phyloP scores from a whole-genome alignment of 2,888 invertebrate species.

The Chymomyza caudatula region DNA sequence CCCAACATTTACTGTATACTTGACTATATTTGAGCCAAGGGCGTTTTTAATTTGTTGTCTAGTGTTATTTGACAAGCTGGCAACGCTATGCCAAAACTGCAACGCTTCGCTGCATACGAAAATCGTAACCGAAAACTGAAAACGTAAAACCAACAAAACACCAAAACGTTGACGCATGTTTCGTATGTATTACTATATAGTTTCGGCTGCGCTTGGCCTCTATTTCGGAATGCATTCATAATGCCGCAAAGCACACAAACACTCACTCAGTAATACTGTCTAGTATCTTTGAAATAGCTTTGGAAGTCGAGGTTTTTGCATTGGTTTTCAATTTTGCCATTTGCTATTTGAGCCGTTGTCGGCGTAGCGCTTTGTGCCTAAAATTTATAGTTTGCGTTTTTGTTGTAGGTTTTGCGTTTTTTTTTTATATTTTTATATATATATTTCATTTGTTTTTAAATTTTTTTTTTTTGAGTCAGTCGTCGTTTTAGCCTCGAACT shows the following conservation, averaged over 20 bases:
- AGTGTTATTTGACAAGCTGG: conserved; percentile 48
- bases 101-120: conserved; percentile 68
- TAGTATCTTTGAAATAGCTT: conserved; percentile 11
- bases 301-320: conserved; percentile 66
- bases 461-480: conserved; percentile 16
- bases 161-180: conserved; percentile 27
- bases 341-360: conserved; percentile 57
- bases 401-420: conserved; percentile 6
- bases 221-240: conserved; percentile 72
- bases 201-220: conserved; percentile 71
- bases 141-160: conserved; percentile 5
- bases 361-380: conserved; percentile 56
- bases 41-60: too few relatives aligned
- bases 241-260: conserved; percentile 26
- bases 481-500: conserved; percentile 62
- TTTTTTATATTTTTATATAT: conserved; percentile 28
- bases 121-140: conserved; percentile 29
- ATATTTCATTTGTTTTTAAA: conserved; percentile 15
- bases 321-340: conserved; percentile 68
- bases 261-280: background rate
- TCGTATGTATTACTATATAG: conserved; percentile 58
- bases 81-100: conserved; percentile 65
- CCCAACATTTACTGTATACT: too few relatives aligned
- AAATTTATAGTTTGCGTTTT: conserved; percentile 54
- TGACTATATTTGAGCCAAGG: too few relatives aligned